phyloP scores from a whole-genome alignment of 2,113 vertebrate genomes.

The Gasterosteus aculeatus region DNA sequence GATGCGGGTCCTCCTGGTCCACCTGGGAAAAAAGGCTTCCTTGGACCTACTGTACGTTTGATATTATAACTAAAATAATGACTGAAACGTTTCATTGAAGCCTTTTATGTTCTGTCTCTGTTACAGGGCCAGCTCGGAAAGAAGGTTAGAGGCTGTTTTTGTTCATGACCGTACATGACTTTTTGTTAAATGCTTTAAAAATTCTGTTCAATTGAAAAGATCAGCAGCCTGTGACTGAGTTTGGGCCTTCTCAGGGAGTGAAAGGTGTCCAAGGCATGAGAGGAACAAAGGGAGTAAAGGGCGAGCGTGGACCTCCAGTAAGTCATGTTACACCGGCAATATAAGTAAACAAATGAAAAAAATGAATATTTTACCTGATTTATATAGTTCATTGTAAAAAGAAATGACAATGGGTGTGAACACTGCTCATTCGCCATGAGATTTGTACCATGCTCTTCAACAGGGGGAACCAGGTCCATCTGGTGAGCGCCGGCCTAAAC shows the following conservation, averaged over 20 bases:
- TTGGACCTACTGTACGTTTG: conserved; percentile 72
- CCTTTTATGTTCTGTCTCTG: conserved; percentile 28
- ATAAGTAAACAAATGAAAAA: neutral
- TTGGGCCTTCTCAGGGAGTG: conserved; percentile 67
- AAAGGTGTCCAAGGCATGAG: conserved; percentile 71
- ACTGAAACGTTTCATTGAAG: neutral
- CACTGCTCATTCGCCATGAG: neutral
- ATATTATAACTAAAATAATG: conserved; percentile 2
- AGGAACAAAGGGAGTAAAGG: conserved; percentile 77
- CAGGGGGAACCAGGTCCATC: conserved; percentile 75
- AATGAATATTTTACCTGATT: neutral
- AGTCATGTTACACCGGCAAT: conserved; percentile 14
- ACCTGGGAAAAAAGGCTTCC: conserved; percentile 60
- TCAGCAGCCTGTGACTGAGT: conserved; percentile 1
- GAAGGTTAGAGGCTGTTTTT: conserved; percentile 64
- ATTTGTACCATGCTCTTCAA: neutral
- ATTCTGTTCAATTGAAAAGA: neutral
- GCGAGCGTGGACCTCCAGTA: conserved; percentile 76
- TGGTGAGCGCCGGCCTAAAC: conserved; percentile 13
- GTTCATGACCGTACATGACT: neutral
- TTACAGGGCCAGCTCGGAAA: conserved; percentile 75
- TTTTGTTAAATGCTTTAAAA: neutral
- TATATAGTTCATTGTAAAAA: neutral
- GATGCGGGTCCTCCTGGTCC: conserved; percentile 68
- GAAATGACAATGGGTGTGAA: neutral